Percentiles rank a stretch among this genome's conserved stretches.
Evolutionary conservation across 1,140 invertebrate genomes (phyloP).

Genomic region (Scaptomyza montana): DNA sequence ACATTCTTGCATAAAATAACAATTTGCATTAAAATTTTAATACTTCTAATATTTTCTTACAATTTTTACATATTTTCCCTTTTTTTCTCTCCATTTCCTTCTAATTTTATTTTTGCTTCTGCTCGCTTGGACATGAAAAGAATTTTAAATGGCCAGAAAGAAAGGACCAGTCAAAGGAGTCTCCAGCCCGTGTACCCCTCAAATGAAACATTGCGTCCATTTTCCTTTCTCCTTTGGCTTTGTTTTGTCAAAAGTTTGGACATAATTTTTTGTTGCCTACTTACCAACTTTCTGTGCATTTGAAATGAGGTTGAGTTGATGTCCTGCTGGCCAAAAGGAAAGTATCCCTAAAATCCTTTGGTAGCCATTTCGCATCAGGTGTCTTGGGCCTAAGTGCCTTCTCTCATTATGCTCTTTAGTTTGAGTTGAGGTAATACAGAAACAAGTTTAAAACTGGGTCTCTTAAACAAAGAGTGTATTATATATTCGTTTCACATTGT

Average conservation of each 20-base stretch:
- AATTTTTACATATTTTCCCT: slow-evolving; percentile 44
- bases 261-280: slow-evolving; percentile 32
- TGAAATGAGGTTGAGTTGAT: slow-evolving; percentile 39
- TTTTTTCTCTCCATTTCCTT: slow-evolving; percentile 20
- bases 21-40: slow-evolving; percentile 81
- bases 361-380: slow-evolving; percentile 56
- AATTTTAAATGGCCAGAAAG: slow-evolving; percentile 70
- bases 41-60: slow-evolving; percentile 75
- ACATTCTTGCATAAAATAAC: slow-evolving; percentile 81
- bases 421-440: neutral
- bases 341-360: slow-evolving; percentile 56
- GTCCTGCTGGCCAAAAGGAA: slow-evolving; percentile 12
- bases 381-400: slow-evolving; percentile 57
- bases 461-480: slow-evolving; percentile 10
- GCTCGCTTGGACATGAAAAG: slow-evolving; percentile 71
- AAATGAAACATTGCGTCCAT: slow-evolving; percentile 23
- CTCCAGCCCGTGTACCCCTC: slow-evolving; percentile 22
- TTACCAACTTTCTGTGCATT: slow-evolving; percentile 53
- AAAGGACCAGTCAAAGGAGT: slow-evolving; percentile 45
- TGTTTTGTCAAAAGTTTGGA: slow-evolving; percentile 59
- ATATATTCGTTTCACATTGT: slow-evolving; percentile 7
- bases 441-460: neutral
- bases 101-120: slow-evolving; percentile 31
- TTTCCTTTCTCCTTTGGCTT: slow-evolving; percentile 31
- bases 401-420: slow-evolving; percentile 45